Evolutionary conservation across 1,140 invertebrate species (phyloP).

Genomic region (Heliothis virescens): DNA sequence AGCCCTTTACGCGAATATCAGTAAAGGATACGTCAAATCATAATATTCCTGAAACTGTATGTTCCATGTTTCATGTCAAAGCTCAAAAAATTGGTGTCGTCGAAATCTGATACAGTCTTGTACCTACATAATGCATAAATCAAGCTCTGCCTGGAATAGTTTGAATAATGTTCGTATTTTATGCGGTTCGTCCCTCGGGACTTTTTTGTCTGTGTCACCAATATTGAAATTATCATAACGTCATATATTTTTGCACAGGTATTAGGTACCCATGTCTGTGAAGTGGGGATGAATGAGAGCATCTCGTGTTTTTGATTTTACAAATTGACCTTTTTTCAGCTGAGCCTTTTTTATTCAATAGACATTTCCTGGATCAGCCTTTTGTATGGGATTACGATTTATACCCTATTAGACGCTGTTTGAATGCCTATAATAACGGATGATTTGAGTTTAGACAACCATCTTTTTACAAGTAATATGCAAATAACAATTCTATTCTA

Average conservation of each 20-base stretch:
- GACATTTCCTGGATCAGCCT: neutral
- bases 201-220: constrained; percentile 19
- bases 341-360: neutral
- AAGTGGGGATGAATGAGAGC: neutral
- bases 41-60: too few species aligned
- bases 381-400: constrained; percentile 15
- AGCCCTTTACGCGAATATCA: too few species aligned
- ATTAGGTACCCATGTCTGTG: neutral
- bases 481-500: neutral
- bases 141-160: neutral
- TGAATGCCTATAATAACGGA: neutral
- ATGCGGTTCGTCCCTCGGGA: constrained; percentile 12
- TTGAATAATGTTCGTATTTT: constrained; percentile 37
- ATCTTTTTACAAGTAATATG: neutral
- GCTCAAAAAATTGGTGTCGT: neutral
- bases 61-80: neutral
- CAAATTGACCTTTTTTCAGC: neutral
- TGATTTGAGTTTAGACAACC: constrained; percentile 13
- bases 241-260: constrained; percentile 22
- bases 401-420: constrained; percentile 12
- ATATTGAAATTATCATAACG: constrained; percentile 48
- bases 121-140: constrained; percentile 10
- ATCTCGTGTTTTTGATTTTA: constrained; percentile 11
- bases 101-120: neutral
- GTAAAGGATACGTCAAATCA: too few species aligned